A percentile compares a stretch with the other conserved stretches of the same genome.
phyloP scores from a whole-genome alignment of 2,888 invertebrate species.

The Osmoderma eremita region DNA sequence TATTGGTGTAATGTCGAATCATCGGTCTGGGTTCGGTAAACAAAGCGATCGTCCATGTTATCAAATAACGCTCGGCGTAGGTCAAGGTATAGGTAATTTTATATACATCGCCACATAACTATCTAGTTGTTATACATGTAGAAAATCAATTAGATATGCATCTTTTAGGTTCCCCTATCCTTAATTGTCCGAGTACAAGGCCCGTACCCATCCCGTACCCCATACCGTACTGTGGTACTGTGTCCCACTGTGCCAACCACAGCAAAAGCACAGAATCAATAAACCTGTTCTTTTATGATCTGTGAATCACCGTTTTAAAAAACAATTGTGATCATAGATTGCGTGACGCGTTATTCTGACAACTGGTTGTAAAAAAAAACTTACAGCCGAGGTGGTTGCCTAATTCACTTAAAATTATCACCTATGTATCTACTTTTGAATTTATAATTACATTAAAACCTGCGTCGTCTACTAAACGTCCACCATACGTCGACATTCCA shows the following conservation, averaged over 20 bases:
- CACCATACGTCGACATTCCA: too few relatives aligned
- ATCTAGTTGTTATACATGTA: too few relatives aligned
- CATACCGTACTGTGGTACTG: too few relatives aligned
- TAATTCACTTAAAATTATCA: too few relatives aligned
- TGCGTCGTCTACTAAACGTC: too few relatives aligned
- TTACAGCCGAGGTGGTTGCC: too few relatives aligned
- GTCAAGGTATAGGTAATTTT: slow-evolving; percentile 1
- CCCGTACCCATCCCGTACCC: too few relatives aligned
- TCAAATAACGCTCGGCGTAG: slow-evolving; percentile 8
- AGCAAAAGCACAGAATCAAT: background rate
- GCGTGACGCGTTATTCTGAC: background rate
- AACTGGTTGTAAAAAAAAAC: too few relatives aligned
- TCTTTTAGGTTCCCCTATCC: slow-evolving; percentile 7
- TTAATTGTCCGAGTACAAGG: slow-evolving; percentile 3
- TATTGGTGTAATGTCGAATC: background rate
- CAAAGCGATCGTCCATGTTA: background rate
- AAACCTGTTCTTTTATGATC: slow-evolving; percentile 9
- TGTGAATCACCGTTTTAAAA: background rate
- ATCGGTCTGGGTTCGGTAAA: slow-evolving; percentile 7
- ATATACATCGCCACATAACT: slow-evolving; percentile 22
- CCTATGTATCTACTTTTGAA: too few relatives aligned
- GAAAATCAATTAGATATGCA: slow-evolving; percentile 9
- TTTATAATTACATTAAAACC: too few relatives aligned
- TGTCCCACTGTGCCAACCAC: too few relatives aligned
- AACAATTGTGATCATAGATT: background rate